Base-by-base conservation (phyloP, 1,140 invertebrate genomes). In the Drosophila asahinai region DNA sequence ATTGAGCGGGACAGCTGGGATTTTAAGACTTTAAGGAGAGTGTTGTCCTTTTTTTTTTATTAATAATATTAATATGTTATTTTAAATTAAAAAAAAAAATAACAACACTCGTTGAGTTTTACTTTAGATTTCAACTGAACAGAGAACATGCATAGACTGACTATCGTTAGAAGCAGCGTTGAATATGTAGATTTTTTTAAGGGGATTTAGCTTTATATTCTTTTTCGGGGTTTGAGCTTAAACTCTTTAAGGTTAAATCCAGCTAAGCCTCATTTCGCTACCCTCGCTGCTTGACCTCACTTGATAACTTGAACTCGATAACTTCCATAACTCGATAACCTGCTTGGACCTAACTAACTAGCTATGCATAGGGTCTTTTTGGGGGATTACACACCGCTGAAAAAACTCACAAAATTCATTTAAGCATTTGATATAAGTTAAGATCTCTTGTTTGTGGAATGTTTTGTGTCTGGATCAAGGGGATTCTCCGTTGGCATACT, bases 221-320 rank as follows among this genome's bases (percentile, higher is more conserved):
- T 42, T 45, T 75, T 57, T 57, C 19, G 58, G 51, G 45, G 19
- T 61, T 73, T 73, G 40, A 57, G 19, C 54, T 36, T 22, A 22
- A 22, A 48, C 40, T 52, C 67, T 49, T 73, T 51, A 62, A 49
- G 15, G 14, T 81, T 64, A 89, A 89, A 92, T 92, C 91, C 91
- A 92, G 80, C 84, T 91, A 83, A 90, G 78, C 91, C 91, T 92
- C 91, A 92, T 92, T 92, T 92, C 91, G 91, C 91, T 92, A 92
- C 91, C 84, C 68, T 77, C 60, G 84, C 84, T 89, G 84, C 81
- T 71, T 84, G 70, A 81, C 84, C 86, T 90, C 66, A 71, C 40
- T 51, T 25, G 27, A 52, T 40, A 65, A 55, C 17, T 27, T 27
- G 27, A 25, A 25, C 22, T 54, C 8, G 52, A 55, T 8, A 55